Evolutionary conservation across 2,888 invertebrate genomes (phyloP).

Genomic region (Theristus sp.): DNA sequence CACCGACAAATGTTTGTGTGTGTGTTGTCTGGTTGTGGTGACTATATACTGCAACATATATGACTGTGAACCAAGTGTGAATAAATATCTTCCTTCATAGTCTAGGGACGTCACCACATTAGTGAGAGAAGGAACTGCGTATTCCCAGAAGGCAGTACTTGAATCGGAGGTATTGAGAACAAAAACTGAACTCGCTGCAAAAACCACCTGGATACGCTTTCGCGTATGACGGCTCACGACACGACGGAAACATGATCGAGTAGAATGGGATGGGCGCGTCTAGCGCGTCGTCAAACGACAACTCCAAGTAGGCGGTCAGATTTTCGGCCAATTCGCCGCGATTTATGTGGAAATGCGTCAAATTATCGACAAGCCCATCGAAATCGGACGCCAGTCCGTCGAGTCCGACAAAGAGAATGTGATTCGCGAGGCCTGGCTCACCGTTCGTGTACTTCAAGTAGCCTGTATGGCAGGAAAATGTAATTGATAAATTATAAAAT

Average conservation of each 20-base stretch:
- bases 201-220: not conserved
- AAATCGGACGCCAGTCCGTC: not conserved
- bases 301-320: not conserved
- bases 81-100: no score
- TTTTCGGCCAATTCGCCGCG: not conserved
- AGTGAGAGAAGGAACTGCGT: no score
- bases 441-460: not conserved
- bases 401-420: not conserved
- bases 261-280: not conserved
- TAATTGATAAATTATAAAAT: no score
- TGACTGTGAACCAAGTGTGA: no score
- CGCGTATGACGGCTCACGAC: not conserved
- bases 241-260: not conserved
- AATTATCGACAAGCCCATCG: not conserved
- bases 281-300: not conserved
- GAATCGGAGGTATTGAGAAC: no score
- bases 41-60: no score
- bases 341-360: not conserved
- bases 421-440: not conserved
- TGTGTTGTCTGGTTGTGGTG: no score
- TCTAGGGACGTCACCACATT: no score
- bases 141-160: no score
- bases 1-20: no score
- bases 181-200: no score
- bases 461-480: no score